phyloP scores from a whole-genome alignment of 1,140 invertebrate species.

The Lutraria rhynchaena region DNA sequence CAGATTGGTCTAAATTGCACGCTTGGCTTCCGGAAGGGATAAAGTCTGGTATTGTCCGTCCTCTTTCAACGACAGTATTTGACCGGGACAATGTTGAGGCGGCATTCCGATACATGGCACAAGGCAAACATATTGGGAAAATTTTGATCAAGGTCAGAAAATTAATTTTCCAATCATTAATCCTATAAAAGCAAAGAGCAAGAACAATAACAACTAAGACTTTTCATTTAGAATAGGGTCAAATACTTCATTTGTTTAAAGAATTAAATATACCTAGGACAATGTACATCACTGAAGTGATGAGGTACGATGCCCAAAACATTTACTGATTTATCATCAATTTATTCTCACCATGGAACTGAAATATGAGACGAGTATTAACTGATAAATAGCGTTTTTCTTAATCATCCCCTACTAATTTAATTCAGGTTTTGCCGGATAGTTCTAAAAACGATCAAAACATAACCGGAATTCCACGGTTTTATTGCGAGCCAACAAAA shows the following conservation, averaged over 20 bases:
- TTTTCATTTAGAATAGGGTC: no score
- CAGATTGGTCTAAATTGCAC: background rate
- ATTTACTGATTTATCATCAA: background rate
- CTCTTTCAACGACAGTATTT: conserved; percentile 87
- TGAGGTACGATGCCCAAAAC: background rate
- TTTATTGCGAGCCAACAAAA: conserved; percentile 93
- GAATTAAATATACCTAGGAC: no score
- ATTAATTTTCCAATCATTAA: no score
- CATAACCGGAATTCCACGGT: conserved; percentile 89
- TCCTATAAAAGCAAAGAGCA: no score
- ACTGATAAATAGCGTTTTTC: background rate
- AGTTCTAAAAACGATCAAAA: conserved; percentile 83
- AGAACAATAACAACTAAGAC: no score
- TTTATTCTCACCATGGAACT: background rate
- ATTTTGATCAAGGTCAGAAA: conserved; percentile 93
- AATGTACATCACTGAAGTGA: background rate
- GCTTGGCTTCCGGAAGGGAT: background rate
- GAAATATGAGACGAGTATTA: no score
- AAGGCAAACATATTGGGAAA: conserved; percentile 98
- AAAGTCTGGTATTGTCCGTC: background rate
- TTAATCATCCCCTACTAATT: background rate
- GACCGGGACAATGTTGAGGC: conserved; percentile 92
- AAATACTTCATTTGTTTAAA: no score
- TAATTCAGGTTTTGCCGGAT: conserved; percentile 73
- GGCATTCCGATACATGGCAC: conserved; percentile 96